phyloP scores from a whole-genome alignment of 2,113 vertebrate genomes.

The Proterorhinus semilunaris region DNA sequence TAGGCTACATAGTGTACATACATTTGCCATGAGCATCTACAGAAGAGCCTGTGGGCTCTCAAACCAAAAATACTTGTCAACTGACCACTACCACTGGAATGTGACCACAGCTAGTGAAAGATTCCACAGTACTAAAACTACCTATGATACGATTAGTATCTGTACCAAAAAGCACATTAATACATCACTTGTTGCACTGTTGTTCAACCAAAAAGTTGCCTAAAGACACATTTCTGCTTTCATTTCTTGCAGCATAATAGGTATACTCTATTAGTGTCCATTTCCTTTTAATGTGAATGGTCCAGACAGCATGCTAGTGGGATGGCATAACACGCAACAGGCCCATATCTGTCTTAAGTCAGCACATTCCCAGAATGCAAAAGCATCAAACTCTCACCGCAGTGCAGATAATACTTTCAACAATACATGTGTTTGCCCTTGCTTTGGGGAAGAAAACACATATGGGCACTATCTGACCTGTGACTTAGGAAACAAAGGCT shows the following conservation, averaged over 20 bases:
- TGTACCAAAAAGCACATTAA: slow-evolving; percentile 64
- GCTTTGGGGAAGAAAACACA: slow-evolving; percentile 66
- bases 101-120: slow-evolving; percentile 69
- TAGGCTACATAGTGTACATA: slow-evolving; percentile 6
- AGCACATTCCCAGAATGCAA: slow-evolving; percentile 70
- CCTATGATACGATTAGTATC: slow-evolving; percentile 67
- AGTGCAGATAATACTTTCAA: slow-evolving; percentile 70
- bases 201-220: slow-evolving; percentile 44
- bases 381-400: slow-evolving; percentile 64
- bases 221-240: slow-evolving; percentile 47
- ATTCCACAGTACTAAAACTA: slow-evolving; percentile 68
- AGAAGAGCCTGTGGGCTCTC: slow-evolving; percentile 53
- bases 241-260: slow-evolving; percentile 45
- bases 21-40: slow-evolving; percentile 41
- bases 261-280: slow-evolving; percentile 43
- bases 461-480: slow-evolving; percentile 67
- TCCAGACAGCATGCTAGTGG: slow-evolving; percentile 59
- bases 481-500: slow-evolving; percentile 73
- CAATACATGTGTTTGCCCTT: slow-evolving; percentile 66
- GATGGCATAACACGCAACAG: slow-evolving; percentile 65
- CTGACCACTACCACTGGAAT: slow-evolving; percentile 70
- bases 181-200: slow-evolving; percentile 38
- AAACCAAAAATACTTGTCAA: slow-evolving; percentile 58
- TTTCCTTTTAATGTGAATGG: slow-evolving; percentile 67
- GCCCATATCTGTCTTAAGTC: slow-evolving; percentile 63